Conservation (phyloP, 2,797 vertebrate genomes). For the Pseudomugil tenellus region DNA sequence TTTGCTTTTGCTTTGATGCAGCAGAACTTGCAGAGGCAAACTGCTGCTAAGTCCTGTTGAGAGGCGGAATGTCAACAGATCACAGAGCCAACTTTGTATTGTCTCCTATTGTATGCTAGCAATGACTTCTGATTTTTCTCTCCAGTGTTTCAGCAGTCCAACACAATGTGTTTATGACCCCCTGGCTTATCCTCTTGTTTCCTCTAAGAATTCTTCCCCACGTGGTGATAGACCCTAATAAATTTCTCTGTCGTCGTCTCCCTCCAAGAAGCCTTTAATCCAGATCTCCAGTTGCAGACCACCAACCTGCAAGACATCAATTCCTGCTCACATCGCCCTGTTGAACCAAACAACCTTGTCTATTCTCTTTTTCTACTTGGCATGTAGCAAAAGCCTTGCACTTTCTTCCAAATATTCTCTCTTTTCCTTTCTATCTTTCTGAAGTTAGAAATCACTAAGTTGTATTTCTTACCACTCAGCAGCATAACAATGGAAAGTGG, state of each 20-base stretch:
- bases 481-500: conserved; percentile 19
- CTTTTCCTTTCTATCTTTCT: neutral
- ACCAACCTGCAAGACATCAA: conserved; percentile 17
- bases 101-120: neutral
- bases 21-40: neutral
- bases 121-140: conserved; percentile 8
- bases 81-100: neutral
- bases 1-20: too few relatives aligned
- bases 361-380: conserved; percentile 10
- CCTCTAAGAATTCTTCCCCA: neutral
- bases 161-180: neutral
- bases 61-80: conserved; percentile 1
- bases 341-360: neutral
- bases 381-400: conserved; percentile 7
- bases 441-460: conserved; percentile 22
- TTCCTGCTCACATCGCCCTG: conserved; percentile 3
- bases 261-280: conserved; percentile 41
- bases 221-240: conserved; percentile 6
- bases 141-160: conserved; percentile 4
- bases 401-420: neutral
- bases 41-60: neutral
- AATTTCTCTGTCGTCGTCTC: conserved; percentile 6
- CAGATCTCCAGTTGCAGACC: conserved; percentile 32
- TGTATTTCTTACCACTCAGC: conserved; percentile 11
- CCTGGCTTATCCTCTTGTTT: neutral